Conservation (phyloP, 2,113 vertebrate species). For the Toxostoma redivivum region DNA sequence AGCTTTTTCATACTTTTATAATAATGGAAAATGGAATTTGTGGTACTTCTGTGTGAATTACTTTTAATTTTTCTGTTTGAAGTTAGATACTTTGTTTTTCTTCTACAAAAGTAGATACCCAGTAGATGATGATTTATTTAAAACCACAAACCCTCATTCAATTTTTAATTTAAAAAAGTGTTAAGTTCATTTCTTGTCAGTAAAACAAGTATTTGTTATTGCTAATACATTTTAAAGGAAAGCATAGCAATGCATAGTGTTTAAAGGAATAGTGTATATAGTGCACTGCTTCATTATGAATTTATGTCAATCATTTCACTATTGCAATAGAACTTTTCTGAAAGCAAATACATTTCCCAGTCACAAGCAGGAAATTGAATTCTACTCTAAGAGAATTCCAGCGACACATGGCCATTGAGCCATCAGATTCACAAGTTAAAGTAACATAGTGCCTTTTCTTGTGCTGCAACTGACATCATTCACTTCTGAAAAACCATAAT, state of each 20-base stretch:
- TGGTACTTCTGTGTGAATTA: not conserved
- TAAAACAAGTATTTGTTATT: conserved; percentile 60
- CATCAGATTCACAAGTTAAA: not conserved
- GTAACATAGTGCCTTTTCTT: not conserved
- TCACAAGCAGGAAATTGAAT: not conserved
- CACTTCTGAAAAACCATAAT: not conserved
- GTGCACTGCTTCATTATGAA: not conserved
- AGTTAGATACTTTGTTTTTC: conserved; percentile 12
- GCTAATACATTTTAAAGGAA: conserved; percentile 34
- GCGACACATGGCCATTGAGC: not conserved
- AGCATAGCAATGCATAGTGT: not conserved
- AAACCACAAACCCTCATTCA: not conserved
- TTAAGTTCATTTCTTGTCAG: conserved; percentile 23
- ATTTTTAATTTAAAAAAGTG: conserved; percentile 54
- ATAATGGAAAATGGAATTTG: not conserved
- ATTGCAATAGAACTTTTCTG: not conserved
- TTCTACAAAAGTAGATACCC: not conserved
- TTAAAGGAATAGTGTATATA: not conserved
- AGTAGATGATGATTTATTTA: conserved; percentile 27
- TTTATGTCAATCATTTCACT: not conserved
- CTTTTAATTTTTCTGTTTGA: conserved; percentile 7
- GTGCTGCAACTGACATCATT: not conserved
- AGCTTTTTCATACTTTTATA: not conserved
- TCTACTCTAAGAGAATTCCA: not conserved
- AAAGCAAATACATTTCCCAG: conserved; percentile 5